Percentiles rank a stretch among this genome's conserved stretches.
Conservation (phyloP, 1,140 invertebrate species). For the Pogonomyrmex barbatus region DNA sequence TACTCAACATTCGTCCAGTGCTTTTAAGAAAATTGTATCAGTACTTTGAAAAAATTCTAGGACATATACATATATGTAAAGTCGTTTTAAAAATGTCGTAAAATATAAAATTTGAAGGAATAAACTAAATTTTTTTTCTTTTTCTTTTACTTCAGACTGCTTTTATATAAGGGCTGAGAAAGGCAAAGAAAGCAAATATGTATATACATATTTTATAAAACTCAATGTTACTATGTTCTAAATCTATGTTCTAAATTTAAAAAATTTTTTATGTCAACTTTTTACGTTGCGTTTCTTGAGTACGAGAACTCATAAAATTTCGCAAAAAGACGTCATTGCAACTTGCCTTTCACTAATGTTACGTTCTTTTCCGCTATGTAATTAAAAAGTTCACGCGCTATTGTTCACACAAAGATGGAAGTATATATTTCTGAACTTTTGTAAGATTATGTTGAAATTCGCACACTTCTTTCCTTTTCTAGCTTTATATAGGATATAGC, state of each 20-base stretch:
- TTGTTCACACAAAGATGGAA: slow-evolving; percentile 43
- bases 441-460: slow-evolving; percentile 33
- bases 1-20: neutral
- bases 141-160: slow-evolving; percentile 21
- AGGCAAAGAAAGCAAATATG: neutral
- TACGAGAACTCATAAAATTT: slow-evolving; percentile 48
- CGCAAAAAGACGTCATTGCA: slow-evolving; percentile 26
- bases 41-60: slow-evolving; percentile 7
- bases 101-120: slow-evolving; percentile 37
- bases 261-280: slow-evolving; percentile 45
- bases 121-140: slow-evolving; percentile 9
- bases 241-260: neutral
- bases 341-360: slow-evolving; percentile 51
- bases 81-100: slow-evolving; percentile 12
- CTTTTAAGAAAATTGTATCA: slow-evolving; percentile 24
- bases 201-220: neutral
- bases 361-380: slow-evolving; percentile 57
- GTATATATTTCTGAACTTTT: slow-evolving; percentile 51
- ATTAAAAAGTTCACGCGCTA: slow-evolving; percentile 58
- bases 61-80: neutral
- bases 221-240: neutral
- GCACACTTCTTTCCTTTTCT: slow-evolving; percentile 1
- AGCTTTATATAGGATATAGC: neutral
- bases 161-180: neutral
- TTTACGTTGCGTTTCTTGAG: slow-evolving; percentile 30